These are phyloP conservation scores for Moxostoma hubbsi DNA, from an alignment of 2,797 vertebrate genomes.

Conservation along the genomic window DNA sequence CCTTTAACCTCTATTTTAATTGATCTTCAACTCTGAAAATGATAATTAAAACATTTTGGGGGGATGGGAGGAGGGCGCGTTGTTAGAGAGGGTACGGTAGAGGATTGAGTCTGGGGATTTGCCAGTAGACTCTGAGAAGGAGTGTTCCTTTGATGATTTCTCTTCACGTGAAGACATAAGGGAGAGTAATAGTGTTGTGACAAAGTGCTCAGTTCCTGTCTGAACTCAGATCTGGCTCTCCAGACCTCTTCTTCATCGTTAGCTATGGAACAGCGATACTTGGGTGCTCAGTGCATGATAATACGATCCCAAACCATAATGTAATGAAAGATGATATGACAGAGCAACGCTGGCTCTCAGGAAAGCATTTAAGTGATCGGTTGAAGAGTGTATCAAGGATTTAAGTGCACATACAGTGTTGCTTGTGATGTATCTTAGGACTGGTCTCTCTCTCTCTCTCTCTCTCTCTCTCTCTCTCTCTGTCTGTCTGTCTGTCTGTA, in stretches of 20 bases:
- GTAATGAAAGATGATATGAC: slow-evolving; percentile 66
- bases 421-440: neutral
- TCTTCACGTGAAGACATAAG: slow-evolving; percentile 77
- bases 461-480: too few species aligned
- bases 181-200: slow-evolving; percentile 73
- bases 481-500: neutral
- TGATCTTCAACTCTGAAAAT: slow-evolving; percentile 92
- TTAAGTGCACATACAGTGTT: neutral
- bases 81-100: slow-evolving; percentile 19
- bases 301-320: slow-evolving; percentile 29
- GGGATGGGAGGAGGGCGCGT: slow-evolving; percentile 75
- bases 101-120: slow-evolving; percentile 74
- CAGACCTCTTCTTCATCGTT: slow-evolving; percentile 23
- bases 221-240: slow-evolving; percentile 75
- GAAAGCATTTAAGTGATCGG: slow-evolving; percentile 38
- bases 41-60: slow-evolving; percentile 97
- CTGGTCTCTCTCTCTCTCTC: neutral
- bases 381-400: slow-evolving; percentile 9
- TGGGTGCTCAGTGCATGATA: slow-evolving; percentile 24
- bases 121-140: slow-evolving; percentile 72
- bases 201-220: slow-evolving; percentile 76
- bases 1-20: slow-evolving; percentile 83
- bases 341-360: slow-evolving; percentile 71
- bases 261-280: neutral
- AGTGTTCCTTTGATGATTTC: slow-evolving; percentile 40